Evolutionary conservation across 2,113 vertebrate genomes (phyloP).

Genomic region (Camelus dromedarius): DNA sequence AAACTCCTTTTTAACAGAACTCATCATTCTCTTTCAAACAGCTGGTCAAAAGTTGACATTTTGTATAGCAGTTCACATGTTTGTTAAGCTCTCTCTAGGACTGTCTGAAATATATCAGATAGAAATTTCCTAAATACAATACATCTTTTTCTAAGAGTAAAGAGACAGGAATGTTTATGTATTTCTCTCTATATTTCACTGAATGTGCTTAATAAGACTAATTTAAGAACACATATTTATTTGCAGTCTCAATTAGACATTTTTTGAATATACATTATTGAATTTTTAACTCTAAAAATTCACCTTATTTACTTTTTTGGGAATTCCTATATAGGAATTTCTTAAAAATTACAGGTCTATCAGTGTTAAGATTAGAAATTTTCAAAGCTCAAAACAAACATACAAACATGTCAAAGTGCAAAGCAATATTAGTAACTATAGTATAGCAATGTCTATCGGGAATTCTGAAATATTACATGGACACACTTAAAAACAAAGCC

Average conservation of each 20-base stretch:
- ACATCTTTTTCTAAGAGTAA: not conserved
- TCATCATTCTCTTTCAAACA: not conserved
- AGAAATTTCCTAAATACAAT: not conserved
- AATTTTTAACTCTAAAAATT: not conserved
- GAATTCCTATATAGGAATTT: not conserved
- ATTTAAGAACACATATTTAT: not conserved
- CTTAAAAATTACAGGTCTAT: not conserved
- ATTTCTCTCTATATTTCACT: not conserved
- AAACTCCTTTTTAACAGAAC: not conserved
- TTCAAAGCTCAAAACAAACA: constrained; percentile 38
- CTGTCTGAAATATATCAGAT: not conserved
- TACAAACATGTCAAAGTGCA: not conserved
- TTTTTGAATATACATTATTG: not conserved
- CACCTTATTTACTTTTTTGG: not conserved
- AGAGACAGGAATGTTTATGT: not conserved
- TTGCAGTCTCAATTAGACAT: not conserved
- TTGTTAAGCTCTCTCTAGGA: not conserved
- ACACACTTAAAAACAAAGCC: not conserved
- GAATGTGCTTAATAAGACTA: not conserved
- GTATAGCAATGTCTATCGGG: not conserved
- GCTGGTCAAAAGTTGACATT: not conserved
- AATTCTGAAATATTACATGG: constrained; percentile 15
- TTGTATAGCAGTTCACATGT: not conserved
- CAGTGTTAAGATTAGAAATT: not conserved
- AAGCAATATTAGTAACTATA: not conserved